Evolutionary conservation across 1,140 invertebrate genomes (phyloP).

Genomic region (Cecropterus lyciades): DNA sequence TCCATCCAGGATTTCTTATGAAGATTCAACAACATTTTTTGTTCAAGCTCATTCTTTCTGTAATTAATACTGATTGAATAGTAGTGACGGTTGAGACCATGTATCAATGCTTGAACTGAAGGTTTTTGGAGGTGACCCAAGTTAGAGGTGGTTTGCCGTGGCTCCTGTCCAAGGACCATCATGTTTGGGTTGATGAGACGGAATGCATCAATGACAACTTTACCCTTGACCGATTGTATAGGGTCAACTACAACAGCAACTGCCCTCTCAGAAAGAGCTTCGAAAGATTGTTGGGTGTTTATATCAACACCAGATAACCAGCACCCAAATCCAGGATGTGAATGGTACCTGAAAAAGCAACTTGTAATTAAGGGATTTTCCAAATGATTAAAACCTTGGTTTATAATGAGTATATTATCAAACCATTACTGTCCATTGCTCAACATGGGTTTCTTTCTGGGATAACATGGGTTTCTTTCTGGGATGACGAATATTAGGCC

Average conservation of each 20-base stretch:
- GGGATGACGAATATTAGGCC: too few species aligned
- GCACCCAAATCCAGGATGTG: constrained; percentile 99
- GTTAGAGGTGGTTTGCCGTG: constrained; percentile 99
- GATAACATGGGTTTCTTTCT: too few species aligned
- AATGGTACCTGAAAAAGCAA: constrained; percentile 91
- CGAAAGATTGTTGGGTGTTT: constrained; percentile 99
- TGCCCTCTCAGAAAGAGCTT: constrained; percentile 98
- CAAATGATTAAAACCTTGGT: too few species aligned
- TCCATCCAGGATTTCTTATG: constrained; percentile 99
- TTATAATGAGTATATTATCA: too few species aligned
- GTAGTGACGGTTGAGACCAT: constrained; percentile 99
- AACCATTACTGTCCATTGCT: too few species aligned
- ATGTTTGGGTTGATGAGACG: constrained; percentile 99
- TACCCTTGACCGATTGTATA: constrained; percentile 99
- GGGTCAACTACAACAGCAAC: constrained; percentile 99
- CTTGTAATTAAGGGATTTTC: too few species aligned
- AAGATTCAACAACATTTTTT: constrained; percentile 99
- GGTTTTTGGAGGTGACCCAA: constrained; percentile 99
- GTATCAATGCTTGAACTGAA: constrained; percentile 99
- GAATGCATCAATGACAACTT: constrained; percentile 98
- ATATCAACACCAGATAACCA: constrained; percentile 99
- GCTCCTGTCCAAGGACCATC: constrained; percentile 99
- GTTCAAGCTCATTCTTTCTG: constrained; percentile 99
- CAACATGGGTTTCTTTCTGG: too few species aligned
- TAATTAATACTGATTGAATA: constrained; percentile 99